A percentile compares a stretch with the other conserved stretches of the same genome.
phyloP scores from a whole-genome alignment of 2,888 invertebrate species.

The Monopis laevigella region DNA sequence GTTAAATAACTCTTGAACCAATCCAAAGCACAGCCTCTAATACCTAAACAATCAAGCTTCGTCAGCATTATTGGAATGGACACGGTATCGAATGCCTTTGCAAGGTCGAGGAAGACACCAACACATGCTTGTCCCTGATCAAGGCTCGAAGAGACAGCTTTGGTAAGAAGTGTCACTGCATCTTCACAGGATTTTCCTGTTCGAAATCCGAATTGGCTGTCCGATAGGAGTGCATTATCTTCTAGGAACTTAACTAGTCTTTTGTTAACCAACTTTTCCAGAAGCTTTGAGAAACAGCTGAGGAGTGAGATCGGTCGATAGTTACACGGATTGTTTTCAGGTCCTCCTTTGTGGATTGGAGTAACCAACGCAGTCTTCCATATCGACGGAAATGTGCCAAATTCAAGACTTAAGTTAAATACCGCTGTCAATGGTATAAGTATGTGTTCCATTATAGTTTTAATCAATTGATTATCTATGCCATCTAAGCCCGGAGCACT shows the following conservation, averaged over 20 bases:
- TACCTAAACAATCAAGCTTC: slow-evolving; percentile 15
- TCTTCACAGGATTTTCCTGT: slow-evolving; percentile 1
- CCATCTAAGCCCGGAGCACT: not conserved
- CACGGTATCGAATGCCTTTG: slow-evolving; percentile 15
- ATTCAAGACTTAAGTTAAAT: no score
- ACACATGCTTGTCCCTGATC: slow-evolving; percentile 5
- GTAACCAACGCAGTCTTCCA: no score
- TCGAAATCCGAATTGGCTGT: slow-evolving; percentile 12
- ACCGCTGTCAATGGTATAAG: no score
- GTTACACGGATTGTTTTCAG: not conserved
- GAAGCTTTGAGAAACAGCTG: slow-evolving; percentile 7
- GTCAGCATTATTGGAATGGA: slow-evolving; percentile 16
- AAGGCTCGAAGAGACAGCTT: not conserved
- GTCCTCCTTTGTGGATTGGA: slow-evolving; percentile 11
- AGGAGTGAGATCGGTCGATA: slow-evolving; percentile 13
- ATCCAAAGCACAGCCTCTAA: slow-evolving; percentile 14
- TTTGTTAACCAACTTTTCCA: slow-evolving; percentile 14
- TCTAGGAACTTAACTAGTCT: slow-evolving; percentile 14
- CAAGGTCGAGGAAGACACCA: slow-evolving; percentile 13
- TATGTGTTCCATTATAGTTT: no score
- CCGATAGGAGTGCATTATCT: slow-evolving; percentile 3
- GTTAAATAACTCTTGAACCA: slow-evolving; percentile 17
- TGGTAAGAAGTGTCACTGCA: slow-evolving; percentile 4
- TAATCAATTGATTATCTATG: not conserved
- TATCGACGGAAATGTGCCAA: no score